These are phyloP conservation scores for Acheta domesticus DNA, from an alignment of 2,888 invertebrate species.

Conservation along the genomic window DNA sequence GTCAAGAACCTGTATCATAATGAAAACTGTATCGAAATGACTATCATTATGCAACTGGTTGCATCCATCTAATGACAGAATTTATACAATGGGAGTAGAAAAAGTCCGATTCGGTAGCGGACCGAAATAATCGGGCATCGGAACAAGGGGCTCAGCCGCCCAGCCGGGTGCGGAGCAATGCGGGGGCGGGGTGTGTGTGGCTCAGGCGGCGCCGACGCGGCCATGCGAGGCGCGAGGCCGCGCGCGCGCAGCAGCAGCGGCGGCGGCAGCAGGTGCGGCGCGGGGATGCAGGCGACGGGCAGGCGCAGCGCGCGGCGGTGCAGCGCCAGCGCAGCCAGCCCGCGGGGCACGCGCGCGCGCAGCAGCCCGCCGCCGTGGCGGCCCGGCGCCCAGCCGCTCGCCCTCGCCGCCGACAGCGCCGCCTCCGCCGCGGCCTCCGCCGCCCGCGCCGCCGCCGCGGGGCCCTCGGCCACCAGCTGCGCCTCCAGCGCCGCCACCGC, in stretches of 20 bases:
- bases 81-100: too few species aligned
- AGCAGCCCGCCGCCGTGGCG: background rate
- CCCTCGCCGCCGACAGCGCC: background rate
- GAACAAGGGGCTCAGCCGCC: too few species aligned
- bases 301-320: background rate
- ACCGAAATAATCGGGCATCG: too few species aligned
- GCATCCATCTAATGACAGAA: too few species aligned
- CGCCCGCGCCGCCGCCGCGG: background rate
- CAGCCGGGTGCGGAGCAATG: too few species aligned
- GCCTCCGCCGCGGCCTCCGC: background rate
- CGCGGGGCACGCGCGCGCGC: conserved; percentile 5
- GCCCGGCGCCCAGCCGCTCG: background rate
- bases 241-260: background rate
- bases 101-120: too few species aligned
- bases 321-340: background rate
- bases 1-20: too few species aligned
- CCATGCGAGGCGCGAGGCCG: too few species aligned
- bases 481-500: background rate
- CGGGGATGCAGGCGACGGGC: background rate
- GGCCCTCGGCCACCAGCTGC: background rate
- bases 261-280: background rate
- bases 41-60: too few species aligned
- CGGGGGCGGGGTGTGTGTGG: too few species aligned
- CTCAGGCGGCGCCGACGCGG: too few species aligned
- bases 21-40: too few species aligned